Base-by-base conservation (phyloP, 2,113 vertebrate genomes). In the Serilophus lunatus region DNA sequence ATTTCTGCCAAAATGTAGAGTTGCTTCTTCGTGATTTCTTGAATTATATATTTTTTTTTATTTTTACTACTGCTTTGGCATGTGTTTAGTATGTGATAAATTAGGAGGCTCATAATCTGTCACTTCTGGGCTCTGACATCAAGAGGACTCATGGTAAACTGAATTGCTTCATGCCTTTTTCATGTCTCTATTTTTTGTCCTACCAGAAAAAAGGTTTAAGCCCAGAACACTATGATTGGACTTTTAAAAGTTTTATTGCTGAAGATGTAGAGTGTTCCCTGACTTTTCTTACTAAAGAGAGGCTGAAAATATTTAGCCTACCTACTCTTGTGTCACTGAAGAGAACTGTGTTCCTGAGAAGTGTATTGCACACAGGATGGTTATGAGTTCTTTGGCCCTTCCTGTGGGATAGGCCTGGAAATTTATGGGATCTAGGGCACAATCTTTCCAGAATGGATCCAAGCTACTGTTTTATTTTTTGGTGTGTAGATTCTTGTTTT, bases 131-230 rank as follows among this genome's bases (percentile, higher is more conserved):
- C 33, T 85, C 90, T 13, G 10, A 25, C 63, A 2, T 57, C 28
- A 25, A 8, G 31, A 50, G 35, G 29, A 18, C 4, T 64, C 0
- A 0, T n/a, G 0, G 2, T 75, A 70, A 82, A 64, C 12, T 19
- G 50, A 78, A 65, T 61, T 3, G 2, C 29, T 40, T 87, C 11
- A 15, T 82, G 29, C 29, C n/a, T 60, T 74, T 10, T 51, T 72
- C 63, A 7, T 60, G 35, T 18, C 8, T 91, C 35, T 29, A 0
- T 60, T 56, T 90, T 61, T 35, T 70, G 19, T 71, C 22, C 10
- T n/a, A 3, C 31, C 7, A 36, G 35, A 68, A 59, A 49, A 79
- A 44, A 18, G 8, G 3, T 14, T 36, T 38, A 60, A 71, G 12
- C 5, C 12, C 44, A 76, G 53, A 78, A 63, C 8, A 9, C 12